These are phyloP conservation scores for Nesogale talazaci DNA, from an alignment of 2,113 vertebrate genomes.

Conservation along the genomic window DNA sequence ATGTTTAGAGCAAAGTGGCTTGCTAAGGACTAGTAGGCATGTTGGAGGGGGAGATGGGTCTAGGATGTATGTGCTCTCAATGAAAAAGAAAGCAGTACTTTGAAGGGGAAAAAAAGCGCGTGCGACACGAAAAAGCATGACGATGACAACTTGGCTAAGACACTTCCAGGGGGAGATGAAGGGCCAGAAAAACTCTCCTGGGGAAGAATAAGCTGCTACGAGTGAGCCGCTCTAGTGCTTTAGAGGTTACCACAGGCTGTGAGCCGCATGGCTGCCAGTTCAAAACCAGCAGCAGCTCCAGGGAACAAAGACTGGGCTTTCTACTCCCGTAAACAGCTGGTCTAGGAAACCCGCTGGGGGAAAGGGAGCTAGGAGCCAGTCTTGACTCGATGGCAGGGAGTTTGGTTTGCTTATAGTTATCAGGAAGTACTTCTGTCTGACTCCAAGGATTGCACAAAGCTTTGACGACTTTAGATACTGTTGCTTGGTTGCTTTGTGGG, in stretches of 20 bases:
- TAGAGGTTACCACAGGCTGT: no score
- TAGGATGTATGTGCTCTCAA: not conserved
- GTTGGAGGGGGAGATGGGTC: not conserved
- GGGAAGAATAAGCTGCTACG: not conserved
- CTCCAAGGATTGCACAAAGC: not conserved
- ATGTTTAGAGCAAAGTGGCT: not conserved
- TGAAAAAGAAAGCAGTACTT: constrained; percentile 39
- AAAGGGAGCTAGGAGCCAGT: no score
- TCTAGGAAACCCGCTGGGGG: no score
- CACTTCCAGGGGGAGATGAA: not conserved
- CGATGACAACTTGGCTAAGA: not conserved
- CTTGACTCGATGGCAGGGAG: no score
- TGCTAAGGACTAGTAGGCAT: not conserved
- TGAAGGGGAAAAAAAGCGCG: not conserved
- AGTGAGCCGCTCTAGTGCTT: no score
- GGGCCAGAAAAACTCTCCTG: not conserved
- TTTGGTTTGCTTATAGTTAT: no score
- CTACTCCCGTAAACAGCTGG: no score
- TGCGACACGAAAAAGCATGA: not conserved
- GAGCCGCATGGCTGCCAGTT: no score
- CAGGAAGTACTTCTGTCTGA: not conserved
- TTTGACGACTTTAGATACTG: constrained; percentile 6
- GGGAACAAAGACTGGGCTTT: no score
- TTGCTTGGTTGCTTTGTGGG: not conserved
- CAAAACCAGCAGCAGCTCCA: no score